A percentile compares a stretch with the other conserved stretches of the same genome.
These are phyloP conservation scores for Gonioctena quinquepunctata DNA, from an alignment of 1,140 invertebrate genomes.

Conservation along the genomic window DNA sequence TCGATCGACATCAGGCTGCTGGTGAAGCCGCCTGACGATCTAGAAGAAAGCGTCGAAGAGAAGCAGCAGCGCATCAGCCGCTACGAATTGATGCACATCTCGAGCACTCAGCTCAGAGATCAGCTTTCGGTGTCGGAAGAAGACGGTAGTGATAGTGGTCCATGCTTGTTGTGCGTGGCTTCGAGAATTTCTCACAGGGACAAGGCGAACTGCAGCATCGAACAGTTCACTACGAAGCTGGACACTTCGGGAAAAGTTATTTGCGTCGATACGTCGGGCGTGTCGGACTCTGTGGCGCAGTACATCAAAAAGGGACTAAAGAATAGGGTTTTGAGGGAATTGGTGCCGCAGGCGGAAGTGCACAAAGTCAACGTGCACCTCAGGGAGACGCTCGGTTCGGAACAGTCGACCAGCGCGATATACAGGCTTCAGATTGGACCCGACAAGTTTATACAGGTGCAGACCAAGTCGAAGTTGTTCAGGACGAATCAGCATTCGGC, in stretches of 20 bases:
- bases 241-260: slow-evolving; percentile 84
- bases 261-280: slow-evolving; percentile 72
- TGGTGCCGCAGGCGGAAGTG: slow-evolving; percentile 78
- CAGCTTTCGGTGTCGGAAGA: slow-evolving; percentile 59
- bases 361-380: slow-evolving; percentile 73
- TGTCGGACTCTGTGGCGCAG: slow-evolving; percentile 66
- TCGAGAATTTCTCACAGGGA: slow-evolving; percentile 83
- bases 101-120: slow-evolving; percentile 61
- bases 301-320: slow-evolving; percentile 74
- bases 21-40: slow-evolving; percentile 78
- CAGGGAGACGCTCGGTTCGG: slow-evolving; percentile 71
- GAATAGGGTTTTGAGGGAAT: slow-evolving; percentile 73
- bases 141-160: slow-evolving; percentile 54
- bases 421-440: slow-evolving; percentile 76
- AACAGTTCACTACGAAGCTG: slow-evolving; percentile 91
- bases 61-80: slow-evolving; percentile 74
- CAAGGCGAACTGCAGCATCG: slow-evolving; percentile 72
- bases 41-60: slow-evolving; percentile 76
- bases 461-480: slow-evolving; percentile 87
- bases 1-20: slow-evolving; percentile 83
- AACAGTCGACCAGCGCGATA: slow-evolving; percentile 71
- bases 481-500: slow-evolving; percentile 68
- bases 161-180: slow-evolving; percentile 77
- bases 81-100: slow-evolving; percentile 78
- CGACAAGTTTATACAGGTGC: slow-evolving; percentile 78